These are phyloP conservation scores for Idaea biselata DNA, from an alignment of 2,888 invertebrate species.

Conservation along the genomic window DNA sequence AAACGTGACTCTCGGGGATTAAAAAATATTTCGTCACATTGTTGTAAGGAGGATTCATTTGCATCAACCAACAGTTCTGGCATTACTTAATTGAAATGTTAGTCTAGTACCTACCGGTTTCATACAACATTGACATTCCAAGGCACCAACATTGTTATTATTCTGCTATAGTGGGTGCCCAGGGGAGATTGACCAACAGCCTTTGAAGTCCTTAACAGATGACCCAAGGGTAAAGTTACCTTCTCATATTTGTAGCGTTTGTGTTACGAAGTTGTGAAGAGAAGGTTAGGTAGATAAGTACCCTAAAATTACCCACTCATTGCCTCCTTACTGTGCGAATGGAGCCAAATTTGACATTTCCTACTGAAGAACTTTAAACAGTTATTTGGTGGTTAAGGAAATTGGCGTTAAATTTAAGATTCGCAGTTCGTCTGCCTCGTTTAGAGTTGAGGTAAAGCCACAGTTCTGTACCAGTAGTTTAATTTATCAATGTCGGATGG, in stretches of 20 bases:
- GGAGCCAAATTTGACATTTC: too few relatives aligned
- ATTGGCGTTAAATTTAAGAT: background rate
- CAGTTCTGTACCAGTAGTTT: background rate
- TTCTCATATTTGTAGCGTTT: conserved; percentile 3
- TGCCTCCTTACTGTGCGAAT: too few relatives aligned
- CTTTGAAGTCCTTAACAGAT: conserved; percentile 7
- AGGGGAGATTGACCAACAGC: conserved; percentile 9
- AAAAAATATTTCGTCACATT: too few relatives aligned
- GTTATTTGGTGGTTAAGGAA: too few relatives aligned
- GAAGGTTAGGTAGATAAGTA: background rate
- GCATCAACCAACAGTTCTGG: background rate
- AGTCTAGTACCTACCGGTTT: background rate
- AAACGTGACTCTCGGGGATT: too few relatives aligned
- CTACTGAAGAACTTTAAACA: too few relatives aligned
- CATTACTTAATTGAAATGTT: background rate
- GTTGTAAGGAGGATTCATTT: background rate
- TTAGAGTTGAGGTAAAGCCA: background rate
- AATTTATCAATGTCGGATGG: background rate
- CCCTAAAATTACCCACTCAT: too few relatives aligned
- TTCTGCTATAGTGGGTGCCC: conserved; percentile 5
- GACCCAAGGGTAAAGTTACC: background rate
- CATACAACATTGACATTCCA: background rate
- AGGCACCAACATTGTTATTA: background rate
- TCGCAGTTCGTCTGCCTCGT: background rate
- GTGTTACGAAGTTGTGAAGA: background rate